A percentile compares a stretch with the other conserved stretches of the same genome.
Evolutionary conservation across 2,797 vertebrate species (phyloP).

Genomic region (Oreortyx pictus): DNA sequence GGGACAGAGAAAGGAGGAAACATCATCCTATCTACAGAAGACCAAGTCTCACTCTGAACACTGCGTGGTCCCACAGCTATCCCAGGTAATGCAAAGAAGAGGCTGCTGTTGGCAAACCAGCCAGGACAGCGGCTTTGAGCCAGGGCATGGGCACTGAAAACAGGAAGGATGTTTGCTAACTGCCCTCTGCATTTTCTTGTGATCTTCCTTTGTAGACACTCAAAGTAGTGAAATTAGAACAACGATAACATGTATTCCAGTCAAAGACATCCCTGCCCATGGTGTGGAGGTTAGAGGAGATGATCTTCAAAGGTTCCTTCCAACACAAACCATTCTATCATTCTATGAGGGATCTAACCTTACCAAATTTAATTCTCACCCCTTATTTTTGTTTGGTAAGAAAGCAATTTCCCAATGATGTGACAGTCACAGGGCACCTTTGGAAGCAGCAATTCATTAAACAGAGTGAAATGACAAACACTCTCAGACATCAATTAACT

Average conservation of each 20-base stretch:
- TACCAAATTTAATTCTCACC: neutral
- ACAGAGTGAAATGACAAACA: neutral
- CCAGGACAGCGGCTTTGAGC: neutral
- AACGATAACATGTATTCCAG: neutral
- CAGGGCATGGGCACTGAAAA: neutral
- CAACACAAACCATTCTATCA: neutral
- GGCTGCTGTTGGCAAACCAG: neutral
- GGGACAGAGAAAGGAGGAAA: neutral
- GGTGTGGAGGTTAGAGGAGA: neutral
- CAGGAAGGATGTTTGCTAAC: neutral
- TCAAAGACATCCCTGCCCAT: neutral
- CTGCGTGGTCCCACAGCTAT: neutral
- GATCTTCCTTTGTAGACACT: neutral
- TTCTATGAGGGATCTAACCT: neutral
- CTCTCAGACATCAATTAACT: neutral
- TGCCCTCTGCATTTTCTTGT: neutral
- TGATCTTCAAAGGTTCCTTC: neutral
- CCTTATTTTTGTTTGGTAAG: neutral
- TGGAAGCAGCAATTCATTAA: neutral
- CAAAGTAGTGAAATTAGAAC: neutral
- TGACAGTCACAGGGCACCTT: neutral
- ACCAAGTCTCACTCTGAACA: neutral
- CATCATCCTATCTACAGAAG: neutral
- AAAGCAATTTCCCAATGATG: neutral
- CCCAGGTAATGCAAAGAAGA: neutral